phyloP scores from a whole-genome alignment of 2,113 vertebrate genomes.

The Rhegmatorhina hoffmannsi region DNA sequence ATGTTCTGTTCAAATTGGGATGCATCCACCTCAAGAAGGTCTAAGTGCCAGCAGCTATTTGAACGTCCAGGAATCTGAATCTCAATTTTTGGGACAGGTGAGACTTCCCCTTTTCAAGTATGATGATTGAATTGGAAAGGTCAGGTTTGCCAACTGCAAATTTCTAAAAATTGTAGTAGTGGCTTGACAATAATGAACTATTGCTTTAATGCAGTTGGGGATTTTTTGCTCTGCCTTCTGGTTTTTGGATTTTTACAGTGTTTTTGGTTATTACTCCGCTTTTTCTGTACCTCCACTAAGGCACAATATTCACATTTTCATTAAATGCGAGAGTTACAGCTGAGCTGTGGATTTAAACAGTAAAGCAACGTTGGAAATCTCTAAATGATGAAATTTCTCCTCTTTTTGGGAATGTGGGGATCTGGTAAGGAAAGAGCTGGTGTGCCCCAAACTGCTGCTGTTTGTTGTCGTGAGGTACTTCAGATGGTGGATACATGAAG shows the following conservation, averaged over 20 bases:
- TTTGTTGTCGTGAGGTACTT: background rate
- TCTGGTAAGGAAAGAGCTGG: background rate
- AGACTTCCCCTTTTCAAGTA: background rate
- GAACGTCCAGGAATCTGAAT: background rate
- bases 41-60: background rate
- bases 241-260: background rate
- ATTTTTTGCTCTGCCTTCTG: background rate
- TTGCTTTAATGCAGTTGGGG: background rate
- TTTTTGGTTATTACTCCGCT: background rate
- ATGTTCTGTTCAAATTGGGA: background rate
- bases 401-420: background rate
- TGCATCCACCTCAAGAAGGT: background rate
- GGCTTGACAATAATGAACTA: background rate
- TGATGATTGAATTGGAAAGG: background rate
- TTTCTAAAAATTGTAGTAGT: background rate
- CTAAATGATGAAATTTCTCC: background rate
- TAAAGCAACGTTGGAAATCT: background rate
- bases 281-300: background rate
- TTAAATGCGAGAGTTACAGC: background rate
- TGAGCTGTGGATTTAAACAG: background rate
- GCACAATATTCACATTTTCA: background rate
- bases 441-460: background rate
- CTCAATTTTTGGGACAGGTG: background rate
- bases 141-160: background rate
- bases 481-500: background rate